phyloP scores from a whole-genome alignment of 1,140 invertebrate genomes.

The Calosoma granatense region DNA sequence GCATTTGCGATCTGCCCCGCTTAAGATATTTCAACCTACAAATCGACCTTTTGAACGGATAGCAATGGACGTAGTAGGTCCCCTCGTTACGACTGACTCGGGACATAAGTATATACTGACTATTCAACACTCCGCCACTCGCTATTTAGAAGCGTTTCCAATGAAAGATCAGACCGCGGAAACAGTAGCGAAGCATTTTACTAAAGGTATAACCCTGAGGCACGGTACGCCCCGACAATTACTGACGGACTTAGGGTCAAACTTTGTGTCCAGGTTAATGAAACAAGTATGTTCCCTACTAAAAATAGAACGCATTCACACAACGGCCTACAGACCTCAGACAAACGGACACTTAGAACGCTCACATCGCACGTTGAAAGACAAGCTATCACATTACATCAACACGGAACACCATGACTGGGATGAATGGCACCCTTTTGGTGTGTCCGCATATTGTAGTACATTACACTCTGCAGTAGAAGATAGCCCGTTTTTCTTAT shows the following conservation, averaged over 20 bases:
- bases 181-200: constrained; percentile 19
- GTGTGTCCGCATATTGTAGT: constrained; percentile 17
- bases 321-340: constrained; percentile 24
- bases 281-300: constrained; percentile 21
- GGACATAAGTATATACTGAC: constrained; percentile 32
- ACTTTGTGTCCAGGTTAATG: constrained; percentile 25
- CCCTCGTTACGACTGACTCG: constrained; percentile 18
- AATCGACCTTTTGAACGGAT: constrained; percentile 21
- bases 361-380: constrained; percentile 17
- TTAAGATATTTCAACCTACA: constrained; percentile 11
- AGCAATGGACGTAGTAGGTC: constrained; percentile 32
- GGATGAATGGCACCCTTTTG: constrained; percentile 24
- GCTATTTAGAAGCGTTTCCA: constrained; percentile 21
- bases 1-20: constrained; percentile 10
- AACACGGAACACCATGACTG: constrained; percentile 24
- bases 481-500: constrained; percentile 18
- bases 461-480: constrained; percentile 25
- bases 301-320: constrained; percentile 24
- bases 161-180: constrained; percentile 19
- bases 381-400: constrained; percentile 16
- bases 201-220: constrained; percentile 19
- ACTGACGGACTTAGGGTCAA: constrained; percentile 25
- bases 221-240: constrained; percentile 23
- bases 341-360: constrained; percentile 20
- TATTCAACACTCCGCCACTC: constrained; percentile 21